Base-by-base conservation (phyloP, 2,113 vertebrate species). In the Psophia crepitans region DNA sequence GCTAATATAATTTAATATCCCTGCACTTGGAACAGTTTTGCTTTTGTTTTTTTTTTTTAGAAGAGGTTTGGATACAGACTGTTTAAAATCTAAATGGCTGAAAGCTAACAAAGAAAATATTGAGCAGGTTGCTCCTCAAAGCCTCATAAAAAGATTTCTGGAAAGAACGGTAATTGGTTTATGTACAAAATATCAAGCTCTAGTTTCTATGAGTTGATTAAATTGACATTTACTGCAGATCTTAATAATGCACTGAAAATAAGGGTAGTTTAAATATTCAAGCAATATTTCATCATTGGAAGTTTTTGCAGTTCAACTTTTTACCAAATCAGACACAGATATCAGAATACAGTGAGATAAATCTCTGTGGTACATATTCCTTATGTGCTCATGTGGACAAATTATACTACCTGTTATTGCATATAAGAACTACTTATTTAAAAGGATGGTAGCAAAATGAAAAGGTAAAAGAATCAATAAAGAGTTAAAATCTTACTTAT, bases 401-500 rank as follows among this genome's bases (percentile, higher is more conserved):
- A 68, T 19, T 64, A 43, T 8, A 28, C 18, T 35, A 28, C 51
- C 21, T 92, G 53, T 92, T 46, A 78, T 26, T 90, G 61, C 14
- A 33, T 54, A 91, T 39, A 71, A 78, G 95, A 95, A 12, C 7
- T 83, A 56, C 83, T 94, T 14, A 70, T 93, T 97, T 92, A 95
- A 95, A 96, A 79, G 20, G 20, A 63, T 68, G 22, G 8, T 35
- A 79, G 79, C 30, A 95, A 97, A 97, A 39, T 7, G 10, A 91
- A 96, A 95, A 95, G 48, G 61, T 79, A 98, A 94, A 91, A 84
- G 18, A 95, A 96, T 90, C 43, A 83, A 79, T 91, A 93, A 51
- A 80, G 44, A 70, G 58, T 91, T 96, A 96, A 95, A 96, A 56
- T 54, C 64, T 87, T 41, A 93, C 35, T 96, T 96, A 61, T 94